Base-by-base conservation (phyloP, 2,797 vertebrate species). In the Dallia pectoralis region DNA sequence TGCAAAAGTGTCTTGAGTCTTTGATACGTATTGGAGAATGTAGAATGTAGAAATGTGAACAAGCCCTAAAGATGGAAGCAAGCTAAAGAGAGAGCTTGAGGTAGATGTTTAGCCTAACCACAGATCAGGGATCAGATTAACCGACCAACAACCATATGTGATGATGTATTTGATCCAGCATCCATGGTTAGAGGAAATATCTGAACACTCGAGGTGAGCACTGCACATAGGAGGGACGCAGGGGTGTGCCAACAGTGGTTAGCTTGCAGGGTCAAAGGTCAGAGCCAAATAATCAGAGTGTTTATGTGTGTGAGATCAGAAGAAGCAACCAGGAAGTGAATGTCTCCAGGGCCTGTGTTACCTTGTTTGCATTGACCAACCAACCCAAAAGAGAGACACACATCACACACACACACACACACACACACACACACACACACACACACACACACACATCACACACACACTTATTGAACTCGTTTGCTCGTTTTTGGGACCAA, bases 341-440 rank as follows among this genome's bases (percentile, higher is more conserved):
- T 88, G 81, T 85, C 84, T 89, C 77, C 76, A 86, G 85, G 85
- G 73, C 76, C 71, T 79, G 88, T 91, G 89, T 91, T 91, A 92
- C 90, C 87, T 91, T 91, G 91, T 91, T 88, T 91, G 90, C 92
- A 90, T 82, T 85, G 81, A 77, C 74, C 77, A 48, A 79, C 67
- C 22, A 44, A 18, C 59, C 36, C 69, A 7, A 73, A n/a, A 68
- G 22, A 68, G 22, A 27, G 49, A 27, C 61, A 80, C 69, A 67
- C 40, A 72, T 66, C 47, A 61, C 48, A 70, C 16, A 66, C 19
- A 53, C 32, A 48, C 64, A 70, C n/a, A 32, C 27, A 1, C 40
- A 1, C 11, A 7, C 11, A n/a, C n/a, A 27, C 61, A 80, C 69
- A 67, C 40, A 72, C 47, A 61, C 48, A 70, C 16, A 66, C 19